A percentile compares a stretch with the other conserved stretches of the same genome.
Conservation (phyloP, 2,113 vertebrate genomes). For the Cryptomyrus ogoouensis region DNA sequence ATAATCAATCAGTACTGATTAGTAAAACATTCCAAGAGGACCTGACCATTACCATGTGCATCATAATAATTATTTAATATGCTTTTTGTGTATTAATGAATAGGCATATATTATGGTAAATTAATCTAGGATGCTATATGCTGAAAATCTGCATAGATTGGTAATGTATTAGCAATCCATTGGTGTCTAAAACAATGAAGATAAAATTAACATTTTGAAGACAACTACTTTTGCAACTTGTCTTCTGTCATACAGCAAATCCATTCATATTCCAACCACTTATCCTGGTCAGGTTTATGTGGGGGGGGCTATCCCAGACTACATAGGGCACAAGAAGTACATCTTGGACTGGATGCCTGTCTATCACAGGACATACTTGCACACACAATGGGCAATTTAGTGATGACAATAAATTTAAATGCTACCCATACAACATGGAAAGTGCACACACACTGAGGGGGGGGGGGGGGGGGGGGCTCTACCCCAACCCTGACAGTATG, state of each 20-base stretch:
- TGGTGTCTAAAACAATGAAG: not conserved
- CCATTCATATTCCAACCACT: not conserved
- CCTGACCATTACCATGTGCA: not conserved
- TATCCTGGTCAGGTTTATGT: not conserved
- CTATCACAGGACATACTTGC: too few relatives aligned
- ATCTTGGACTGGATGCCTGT: too few relatives aligned
- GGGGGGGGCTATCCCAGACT: not conserved
- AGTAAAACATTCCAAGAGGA: not conserved
- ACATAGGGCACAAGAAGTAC: too few relatives aligned
- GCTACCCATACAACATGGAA: too few relatives aligned
- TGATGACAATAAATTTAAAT: too few relatives aligned
- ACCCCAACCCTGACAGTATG: too few relatives aligned
- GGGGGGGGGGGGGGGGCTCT: too few relatives aligned
- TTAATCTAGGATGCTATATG: not conserved
- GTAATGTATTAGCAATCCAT: not conserved
- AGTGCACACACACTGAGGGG: too few relatives aligned
- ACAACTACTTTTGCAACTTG: not conserved
- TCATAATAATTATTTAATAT: not conserved
- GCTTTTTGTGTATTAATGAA: not conserved
- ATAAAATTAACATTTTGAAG: not conserved
- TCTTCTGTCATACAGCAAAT: not conserved
- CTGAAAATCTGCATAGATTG: not conserved
- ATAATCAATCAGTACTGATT: not conserved
- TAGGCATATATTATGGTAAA: not conserved
- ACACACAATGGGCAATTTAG: too few relatives aligned